Conservation (phyloP, 1,140 invertebrate species). For the Drosophila lini region DNA sequence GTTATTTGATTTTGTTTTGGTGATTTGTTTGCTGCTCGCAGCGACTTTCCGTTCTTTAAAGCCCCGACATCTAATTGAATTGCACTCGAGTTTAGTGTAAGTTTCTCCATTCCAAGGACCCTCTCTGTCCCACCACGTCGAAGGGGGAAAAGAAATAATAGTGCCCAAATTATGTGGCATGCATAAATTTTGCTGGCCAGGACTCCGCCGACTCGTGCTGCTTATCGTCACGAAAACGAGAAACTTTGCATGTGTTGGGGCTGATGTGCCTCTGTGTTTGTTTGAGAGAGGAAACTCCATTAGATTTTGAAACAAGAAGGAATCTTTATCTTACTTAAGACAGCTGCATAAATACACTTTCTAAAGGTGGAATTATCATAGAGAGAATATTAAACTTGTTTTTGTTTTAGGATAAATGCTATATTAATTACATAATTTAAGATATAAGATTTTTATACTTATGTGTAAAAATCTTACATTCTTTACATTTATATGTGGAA, state of each 20-base stretch:
- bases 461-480: background rate
- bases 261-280: background rate
- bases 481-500: background rate
- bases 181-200: conserved; percentile 76
- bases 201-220: conserved; percentile 65
- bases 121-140: conserved; percentile 3
- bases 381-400: background rate
- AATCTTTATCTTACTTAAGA: background rate
- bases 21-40: conserved; percentile 72
- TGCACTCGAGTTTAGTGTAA: conserved; percentile 54
- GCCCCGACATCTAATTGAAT: conserved; percentile 76
- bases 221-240: conserved; percentile 71
- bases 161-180: conserved; percentile 78
- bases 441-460: too few species aligned
- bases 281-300: conserved; percentile 62
- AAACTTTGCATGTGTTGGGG: conserved; percentile 61
- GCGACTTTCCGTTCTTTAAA: conserved; percentile 58
- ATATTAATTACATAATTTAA: background rate
- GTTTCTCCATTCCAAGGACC: conserved; percentile 21
- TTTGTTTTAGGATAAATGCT: background rate
- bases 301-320: conserved; percentile 59
- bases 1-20: conserved; percentile 80
- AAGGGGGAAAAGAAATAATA: conserved; percentile 57
- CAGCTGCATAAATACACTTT: conserved; percentile 20
- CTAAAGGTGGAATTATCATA: background rate